phyloP scores from a whole-genome alignment of 2,113 vertebrate genomes.

The Podarcis muralis region DNA sequence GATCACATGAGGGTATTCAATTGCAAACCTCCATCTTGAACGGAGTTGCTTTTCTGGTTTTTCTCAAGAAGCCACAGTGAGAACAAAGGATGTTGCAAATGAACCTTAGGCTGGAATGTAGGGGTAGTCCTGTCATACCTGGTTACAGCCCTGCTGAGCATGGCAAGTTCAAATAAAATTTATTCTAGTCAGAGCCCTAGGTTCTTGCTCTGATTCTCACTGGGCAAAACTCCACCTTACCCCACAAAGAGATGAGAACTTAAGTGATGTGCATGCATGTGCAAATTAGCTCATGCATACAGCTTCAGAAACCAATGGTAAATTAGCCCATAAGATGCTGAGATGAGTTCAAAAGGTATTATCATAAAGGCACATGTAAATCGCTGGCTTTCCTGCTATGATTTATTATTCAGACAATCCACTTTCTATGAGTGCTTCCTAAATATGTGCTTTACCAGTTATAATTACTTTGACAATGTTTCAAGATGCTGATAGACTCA shows the following conservation, averaged over 20 bases:
- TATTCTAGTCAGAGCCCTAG: neutral
- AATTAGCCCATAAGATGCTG: neutral
- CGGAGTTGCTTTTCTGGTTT: too few species aligned
- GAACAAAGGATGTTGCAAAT: too few species aligned
- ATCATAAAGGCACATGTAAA: neutral
- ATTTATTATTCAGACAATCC: slow-evolving; percentile 28
- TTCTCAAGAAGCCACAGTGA: too few species aligned
- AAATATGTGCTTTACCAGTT: slow-evolving; percentile 7
- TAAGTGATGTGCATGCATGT: neutral
- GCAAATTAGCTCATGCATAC: neutral
- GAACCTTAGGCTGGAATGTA: too few species aligned
- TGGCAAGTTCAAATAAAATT: neutral
- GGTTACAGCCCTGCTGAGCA: too few species aligned
- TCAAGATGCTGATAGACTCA: slow-evolving; percentile 38
- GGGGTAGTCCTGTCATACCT: too few species aligned
- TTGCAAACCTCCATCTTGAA: too few species aligned
- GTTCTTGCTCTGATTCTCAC: neutral
- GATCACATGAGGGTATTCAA: too few species aligned
- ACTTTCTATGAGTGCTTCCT: slow-evolving; percentile 29
- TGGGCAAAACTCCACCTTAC: neutral
- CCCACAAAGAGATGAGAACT: neutral
- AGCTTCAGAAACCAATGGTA: neutral
- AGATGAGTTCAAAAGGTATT: neutral
- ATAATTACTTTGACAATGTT: slow-evolving; percentile 24
- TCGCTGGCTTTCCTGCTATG: neutral